phyloP scores from a whole-genome alignment of 1,140 invertebrate genomes.

The Apolygus lucorum region DNA sequence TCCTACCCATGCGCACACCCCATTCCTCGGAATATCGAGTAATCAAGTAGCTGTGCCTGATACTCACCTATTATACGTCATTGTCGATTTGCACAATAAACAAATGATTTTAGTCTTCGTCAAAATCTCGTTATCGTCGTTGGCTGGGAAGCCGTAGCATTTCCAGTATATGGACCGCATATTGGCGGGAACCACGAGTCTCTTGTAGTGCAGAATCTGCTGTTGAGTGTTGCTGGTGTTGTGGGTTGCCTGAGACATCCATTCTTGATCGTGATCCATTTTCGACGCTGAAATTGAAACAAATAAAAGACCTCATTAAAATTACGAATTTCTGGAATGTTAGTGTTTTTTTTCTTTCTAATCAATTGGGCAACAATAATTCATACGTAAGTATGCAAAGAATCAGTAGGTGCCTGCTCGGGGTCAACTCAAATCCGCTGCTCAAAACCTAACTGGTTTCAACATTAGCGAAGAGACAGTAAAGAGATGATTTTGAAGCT shows the following conservation, averaged over 20 bases:
- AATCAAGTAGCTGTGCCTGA: no score
- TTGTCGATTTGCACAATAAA: slow-evolving; percentile 50
- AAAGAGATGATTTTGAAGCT: no score
- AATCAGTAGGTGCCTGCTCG: no score
- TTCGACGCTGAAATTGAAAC: background rate
- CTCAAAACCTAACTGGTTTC: no score
- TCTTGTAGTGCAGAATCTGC: slow-evolving; percentile 39
- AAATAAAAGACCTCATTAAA: no score
- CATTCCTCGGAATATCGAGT: background rate
- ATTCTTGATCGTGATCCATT: background rate
- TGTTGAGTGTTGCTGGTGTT: background rate
- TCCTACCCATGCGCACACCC: background rate
- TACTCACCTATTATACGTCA: slow-evolving; percentile 46
- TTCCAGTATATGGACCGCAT: slow-evolving; percentile 59
- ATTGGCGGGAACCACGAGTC: slow-evolving; percentile 46
- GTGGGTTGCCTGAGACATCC: background rate
- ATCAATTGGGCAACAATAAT: no score
- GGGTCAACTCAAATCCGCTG: no score
- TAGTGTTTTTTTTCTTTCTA: no score
- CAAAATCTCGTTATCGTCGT: slow-evolving; percentile 49
- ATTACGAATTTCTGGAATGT: no score
- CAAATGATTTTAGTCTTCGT: slow-evolving; percentile 56
- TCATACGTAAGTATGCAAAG: no score
- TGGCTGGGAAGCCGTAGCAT: slow-evolving; percentile 55
- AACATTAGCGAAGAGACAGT: no score